A percentile compares a stretch with the other conserved stretches of the same genome.
Evolutionary conservation across 2,113 vertebrate genomes (phyloP).

Genomic region (Pelobates fuscus): DNA sequence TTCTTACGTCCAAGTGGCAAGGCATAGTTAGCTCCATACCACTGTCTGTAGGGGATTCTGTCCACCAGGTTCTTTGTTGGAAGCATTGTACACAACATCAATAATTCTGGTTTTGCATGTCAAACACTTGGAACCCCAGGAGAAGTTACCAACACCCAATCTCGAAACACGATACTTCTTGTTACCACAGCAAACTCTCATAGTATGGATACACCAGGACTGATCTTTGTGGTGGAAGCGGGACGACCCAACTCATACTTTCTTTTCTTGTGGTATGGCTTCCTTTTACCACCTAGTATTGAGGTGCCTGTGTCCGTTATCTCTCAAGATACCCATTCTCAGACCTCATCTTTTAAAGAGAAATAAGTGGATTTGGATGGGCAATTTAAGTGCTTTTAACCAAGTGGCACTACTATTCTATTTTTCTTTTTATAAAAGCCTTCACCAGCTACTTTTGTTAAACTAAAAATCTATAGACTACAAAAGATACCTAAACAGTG

Average conservation of each 20-base stretch:
- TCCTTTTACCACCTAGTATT: constrained; percentile 97
- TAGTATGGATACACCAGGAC: constrained; percentile 89
- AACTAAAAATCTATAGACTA: no score
- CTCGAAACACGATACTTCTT: constrained; percentile 95
- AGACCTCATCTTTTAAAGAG: no score
- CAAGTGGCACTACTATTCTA: no score
- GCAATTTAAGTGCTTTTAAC: no score
- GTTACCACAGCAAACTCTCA: constrained; percentile 93
- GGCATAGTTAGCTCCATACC: constrained; percentile 94
- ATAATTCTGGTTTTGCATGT: constrained; percentile 97
- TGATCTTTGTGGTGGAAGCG: constrained; percentile 96
- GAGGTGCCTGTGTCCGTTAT: constrained; percentile 97
- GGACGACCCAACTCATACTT: constrained; percentile 97
- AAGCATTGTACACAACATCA: constrained; percentile 97
- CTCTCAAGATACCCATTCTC: constrained; percentile 86
- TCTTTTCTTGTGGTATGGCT: constrained; percentile 97
- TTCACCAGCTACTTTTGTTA: no score
- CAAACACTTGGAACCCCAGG: constrained; percentile 97
- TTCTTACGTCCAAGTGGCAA: constrained; percentile 95
- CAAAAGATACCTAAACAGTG: no score
- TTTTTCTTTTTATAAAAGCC: no score
- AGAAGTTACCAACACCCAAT: constrained; percentile 91
- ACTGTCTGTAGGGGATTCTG: constrained; percentile 94
- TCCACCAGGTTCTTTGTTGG: constrained; percentile 94
- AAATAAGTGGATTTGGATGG: no score